Evolutionary conservation across 2,797 vertebrate species (phyloP).

Genomic region (Onychomys torridus): DNA sequence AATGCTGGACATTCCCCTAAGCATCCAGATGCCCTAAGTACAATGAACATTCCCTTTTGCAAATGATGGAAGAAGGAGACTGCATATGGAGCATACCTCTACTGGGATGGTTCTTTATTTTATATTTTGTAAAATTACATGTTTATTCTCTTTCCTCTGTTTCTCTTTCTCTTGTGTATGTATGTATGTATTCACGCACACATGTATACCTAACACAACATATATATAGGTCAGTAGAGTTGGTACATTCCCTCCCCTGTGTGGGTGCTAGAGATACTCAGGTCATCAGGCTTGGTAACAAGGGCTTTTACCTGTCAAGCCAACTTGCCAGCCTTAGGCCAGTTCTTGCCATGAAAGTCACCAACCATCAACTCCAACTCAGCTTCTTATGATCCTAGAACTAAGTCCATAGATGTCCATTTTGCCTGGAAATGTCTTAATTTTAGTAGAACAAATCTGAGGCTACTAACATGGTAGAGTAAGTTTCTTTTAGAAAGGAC

Average conservation of each 20-base stretch:
- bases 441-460: neutral
- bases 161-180: neutral
- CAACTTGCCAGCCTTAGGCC: neutral
- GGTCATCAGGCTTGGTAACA: neutral
- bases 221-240: neutral
- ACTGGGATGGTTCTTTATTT: neutral
- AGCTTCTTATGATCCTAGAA: neutral
- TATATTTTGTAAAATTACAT: neutral
- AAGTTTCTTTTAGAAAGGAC: slow-evolving; percentile 16
- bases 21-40: neutral
- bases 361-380: neutral
- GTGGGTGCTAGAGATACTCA: neutral
- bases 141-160: neutral
- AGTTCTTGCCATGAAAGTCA: neutral
- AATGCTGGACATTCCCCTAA: neutral
- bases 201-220: neutral
- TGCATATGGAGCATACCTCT: neutral
- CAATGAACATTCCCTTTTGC: neutral
- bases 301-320: neutral
- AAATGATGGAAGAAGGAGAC: neutral
- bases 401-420: neutral
- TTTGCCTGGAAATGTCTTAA: neutral
- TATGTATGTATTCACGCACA: neutral
- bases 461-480: neutral
- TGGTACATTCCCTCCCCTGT: neutral